Evolutionary conservation across 2,797 vertebrate species (phyloP).

Genomic region (Falco concolor): DNA sequence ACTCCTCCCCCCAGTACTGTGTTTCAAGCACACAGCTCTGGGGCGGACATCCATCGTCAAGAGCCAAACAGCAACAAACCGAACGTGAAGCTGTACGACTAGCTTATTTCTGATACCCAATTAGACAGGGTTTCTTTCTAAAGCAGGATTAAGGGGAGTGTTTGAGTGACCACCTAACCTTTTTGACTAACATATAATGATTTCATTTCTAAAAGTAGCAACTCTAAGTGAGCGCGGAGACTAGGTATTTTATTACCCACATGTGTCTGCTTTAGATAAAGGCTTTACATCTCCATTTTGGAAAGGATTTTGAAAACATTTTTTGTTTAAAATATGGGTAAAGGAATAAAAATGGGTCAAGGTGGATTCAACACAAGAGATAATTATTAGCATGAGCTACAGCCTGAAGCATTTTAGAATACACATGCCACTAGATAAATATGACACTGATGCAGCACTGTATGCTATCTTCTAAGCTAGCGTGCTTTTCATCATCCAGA

Average conservation of each 20-base stretch:
- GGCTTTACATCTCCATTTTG: not conserved
- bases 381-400: slow-evolving; percentile 32
- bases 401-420: not conserved
- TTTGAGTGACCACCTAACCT: not conserved
- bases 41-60: not conserved
- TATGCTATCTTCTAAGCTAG: not conserved
- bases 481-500: slow-evolving; percentile 11
- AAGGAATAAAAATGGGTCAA: slow-evolving; percentile 22
- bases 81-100: not conserved
- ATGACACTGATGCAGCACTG: not conserved
- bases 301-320: not conserved
- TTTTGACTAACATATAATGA: not conserved
- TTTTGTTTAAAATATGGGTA: slow-evolving; percentile 17
- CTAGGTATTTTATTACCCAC: not conserved
- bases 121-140: not conserved
- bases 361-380: not conserved
- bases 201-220: not conserved
- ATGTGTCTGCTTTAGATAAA: slow-evolving; percentile 27
- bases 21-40: slow-evolving; percentile 1
- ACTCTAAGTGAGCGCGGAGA: not conserved
- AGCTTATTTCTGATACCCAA: not conserved
- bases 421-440: not conserved
- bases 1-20: too few species aligned
- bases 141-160: not conserved
- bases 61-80: not conserved